These are phyloP conservation scores for Prionace glauca DNA, from an alignment of 2,797 vertebrate genomes.

Conservation along the genomic window DNA sequence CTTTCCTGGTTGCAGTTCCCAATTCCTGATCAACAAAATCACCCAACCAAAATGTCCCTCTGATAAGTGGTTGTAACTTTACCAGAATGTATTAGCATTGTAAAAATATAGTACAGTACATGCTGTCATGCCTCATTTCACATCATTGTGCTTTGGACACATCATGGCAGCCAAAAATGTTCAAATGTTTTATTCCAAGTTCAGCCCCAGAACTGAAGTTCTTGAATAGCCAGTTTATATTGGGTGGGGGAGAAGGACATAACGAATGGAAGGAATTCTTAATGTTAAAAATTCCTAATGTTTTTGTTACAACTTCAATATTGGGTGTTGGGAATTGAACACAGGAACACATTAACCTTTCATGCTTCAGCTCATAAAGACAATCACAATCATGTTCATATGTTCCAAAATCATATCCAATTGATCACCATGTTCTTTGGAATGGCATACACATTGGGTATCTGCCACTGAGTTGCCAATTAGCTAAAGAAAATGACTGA, in stretches of 20 bases:
- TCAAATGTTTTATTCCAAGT: neutral
- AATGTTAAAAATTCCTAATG: neutral
- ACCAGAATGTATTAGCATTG: neutral
- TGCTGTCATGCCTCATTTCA: neutral
- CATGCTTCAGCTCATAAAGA: slow-evolving; percentile 6
- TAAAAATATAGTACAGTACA: neutral
- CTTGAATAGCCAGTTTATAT: neutral
- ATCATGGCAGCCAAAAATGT: too few species aligned
- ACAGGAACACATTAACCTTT: neutral
- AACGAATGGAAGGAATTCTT: neutral
- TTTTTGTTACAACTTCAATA: slow-evolving; percentile 6
- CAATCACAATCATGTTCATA: neutral
- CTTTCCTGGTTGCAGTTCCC: neutral
- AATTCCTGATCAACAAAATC: neutral
- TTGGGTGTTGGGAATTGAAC: neutral
- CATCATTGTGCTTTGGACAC: neutral
- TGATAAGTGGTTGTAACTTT: neutral
- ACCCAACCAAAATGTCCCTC: neutral
- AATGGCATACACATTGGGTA: neutral
- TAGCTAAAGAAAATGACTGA: neutral
- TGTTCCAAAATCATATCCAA: neutral
- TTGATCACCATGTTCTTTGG: neutral
- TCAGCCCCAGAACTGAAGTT: neutral
- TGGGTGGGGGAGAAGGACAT: neutral
- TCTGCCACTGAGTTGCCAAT: neutral